These are phyloP conservation scores for Holothuria leucospilota DNA, from an alignment of 53 echinoderm and acorn worm species.

Conservation along the genomic window DNA sequence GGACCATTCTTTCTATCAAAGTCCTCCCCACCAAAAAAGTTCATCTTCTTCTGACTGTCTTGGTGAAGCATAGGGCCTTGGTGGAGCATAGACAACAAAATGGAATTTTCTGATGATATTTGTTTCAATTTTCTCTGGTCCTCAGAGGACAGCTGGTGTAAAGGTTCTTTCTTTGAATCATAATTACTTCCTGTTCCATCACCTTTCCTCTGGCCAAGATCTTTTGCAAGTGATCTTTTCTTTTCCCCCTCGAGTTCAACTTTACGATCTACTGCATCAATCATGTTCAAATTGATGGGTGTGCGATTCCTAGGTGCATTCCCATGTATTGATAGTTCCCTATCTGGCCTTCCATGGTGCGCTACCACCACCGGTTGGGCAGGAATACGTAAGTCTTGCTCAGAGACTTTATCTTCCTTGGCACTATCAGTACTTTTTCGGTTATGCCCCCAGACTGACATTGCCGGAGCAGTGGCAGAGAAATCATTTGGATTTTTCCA, in stretches of 20 bases:
- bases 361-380: not conserved
- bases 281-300: constrained; percentile 40
- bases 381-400: not conserved
- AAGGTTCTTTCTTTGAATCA: not conserved
- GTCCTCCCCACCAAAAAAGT: constrained; percentile 36
- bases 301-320: constrained; percentile 47
- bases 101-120: constrained; percentile 55
- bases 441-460: not conserved
- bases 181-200: not conserved
- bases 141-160: constrained; percentile 50
- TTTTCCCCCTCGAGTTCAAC: not conserved
- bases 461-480: constrained; percentile 31
- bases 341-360: not conserved
- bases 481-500: constrained; percentile 86
- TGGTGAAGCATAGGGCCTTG: constrained; percentile 69
- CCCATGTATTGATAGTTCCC: constrained; percentile 1
- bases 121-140: constrained; percentile 69
- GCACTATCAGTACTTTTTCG: not conserved
- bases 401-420: constrained; percentile 11
- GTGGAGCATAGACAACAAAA: constrained; percentile 74
- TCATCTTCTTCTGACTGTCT: constrained; percentile 55
- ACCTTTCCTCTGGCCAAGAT: not conserved
- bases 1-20: constrained; percentile 43
- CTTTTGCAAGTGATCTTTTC: not conserved
- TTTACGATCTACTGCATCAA: constrained; percentile 29